phyloP scores from a whole-genome alignment of 2,113 vertebrate genomes.

The Strix uralensis region DNA sequence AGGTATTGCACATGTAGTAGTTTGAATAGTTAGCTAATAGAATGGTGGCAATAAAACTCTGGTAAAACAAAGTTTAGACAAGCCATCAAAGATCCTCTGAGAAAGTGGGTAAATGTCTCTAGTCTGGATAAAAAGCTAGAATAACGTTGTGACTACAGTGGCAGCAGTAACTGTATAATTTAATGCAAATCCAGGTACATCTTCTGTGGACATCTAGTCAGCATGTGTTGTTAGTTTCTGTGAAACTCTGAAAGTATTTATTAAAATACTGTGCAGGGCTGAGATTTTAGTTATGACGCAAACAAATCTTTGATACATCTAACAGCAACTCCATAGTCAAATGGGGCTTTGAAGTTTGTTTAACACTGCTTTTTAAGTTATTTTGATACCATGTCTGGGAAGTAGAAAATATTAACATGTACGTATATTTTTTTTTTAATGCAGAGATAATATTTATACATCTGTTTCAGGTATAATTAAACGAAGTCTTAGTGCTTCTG shows the following conservation, averaged over 20 bases:
- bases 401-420: not conserved
- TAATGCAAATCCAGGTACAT: not conserved
- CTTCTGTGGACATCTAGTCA: not conserved
- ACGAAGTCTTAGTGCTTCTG: conserved; percentile 66
- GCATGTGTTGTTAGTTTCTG: not conserved
- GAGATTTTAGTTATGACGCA: not conserved
- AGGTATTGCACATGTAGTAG: not conserved
- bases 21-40: not conserved
- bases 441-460: not conserved
- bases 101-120: not conserved
- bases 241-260: not conserved
- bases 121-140: not conserved
- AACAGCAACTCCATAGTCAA: not conserved
- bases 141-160: not conserved
- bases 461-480: conserved; percentile 71
- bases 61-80: not conserved
- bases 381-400: not conserved
- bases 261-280: not conserved
- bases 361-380: not conserved
- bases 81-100: not conserved
- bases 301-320: not conserved
- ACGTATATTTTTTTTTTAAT: not conserved
- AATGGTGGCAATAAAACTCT: not conserved
- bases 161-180: not conserved
- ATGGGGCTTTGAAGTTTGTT: not conserved